Percentiles rank a stretch among this genome's conserved stretches.
phyloP scores from a whole-genome alignment of 1,140 invertebrate genomes.

The Stegodyphus dumicola region DNA sequence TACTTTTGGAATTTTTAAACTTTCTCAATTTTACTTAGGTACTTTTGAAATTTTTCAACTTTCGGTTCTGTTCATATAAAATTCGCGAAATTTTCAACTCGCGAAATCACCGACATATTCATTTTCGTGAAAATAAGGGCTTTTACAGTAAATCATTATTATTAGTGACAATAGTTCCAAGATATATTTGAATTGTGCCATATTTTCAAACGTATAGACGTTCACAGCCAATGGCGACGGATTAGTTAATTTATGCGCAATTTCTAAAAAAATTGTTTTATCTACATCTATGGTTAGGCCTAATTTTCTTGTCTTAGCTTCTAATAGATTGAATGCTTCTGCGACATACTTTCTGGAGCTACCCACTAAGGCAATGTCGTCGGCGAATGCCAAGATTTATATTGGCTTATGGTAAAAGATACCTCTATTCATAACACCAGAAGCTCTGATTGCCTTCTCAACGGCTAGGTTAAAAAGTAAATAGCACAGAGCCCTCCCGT shows the following conservation, averaged over 20 bases:
- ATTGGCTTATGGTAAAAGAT: slow-evolving; percentile 1
- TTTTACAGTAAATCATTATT: slow-evolving; percentile 6
- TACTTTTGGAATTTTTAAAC: no score
- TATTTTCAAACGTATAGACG: background rate
- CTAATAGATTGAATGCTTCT: background rate
- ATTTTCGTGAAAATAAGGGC: no score
- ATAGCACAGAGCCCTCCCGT: background rate
- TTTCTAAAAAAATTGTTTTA: background rate
- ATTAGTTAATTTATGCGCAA: background rate
- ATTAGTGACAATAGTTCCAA: slow-evolving; percentile 1
- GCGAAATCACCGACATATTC: no score
- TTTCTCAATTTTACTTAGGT: no score
- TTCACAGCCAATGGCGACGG: background rate
- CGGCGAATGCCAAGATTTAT: slow-evolving; percentile 2
- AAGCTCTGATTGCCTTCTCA: background rate
- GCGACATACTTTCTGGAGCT: background rate
- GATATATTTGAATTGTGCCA: slow-evolving; percentile 1
- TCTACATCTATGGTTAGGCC: slow-evolving; percentile 1
- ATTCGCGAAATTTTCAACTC: no score
- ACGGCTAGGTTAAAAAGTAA: background rate
- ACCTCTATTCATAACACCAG: background rate
- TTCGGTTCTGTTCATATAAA: no score
- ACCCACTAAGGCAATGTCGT: background rate
- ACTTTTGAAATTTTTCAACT: no score
- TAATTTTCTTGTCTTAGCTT: background rate